Percentiles rank a stretch among this genome's conserved stretches.
phyloP scores from a whole-genome alignment of 1,140 invertebrate genomes.

The Homalodisca vitripennis region DNA sequence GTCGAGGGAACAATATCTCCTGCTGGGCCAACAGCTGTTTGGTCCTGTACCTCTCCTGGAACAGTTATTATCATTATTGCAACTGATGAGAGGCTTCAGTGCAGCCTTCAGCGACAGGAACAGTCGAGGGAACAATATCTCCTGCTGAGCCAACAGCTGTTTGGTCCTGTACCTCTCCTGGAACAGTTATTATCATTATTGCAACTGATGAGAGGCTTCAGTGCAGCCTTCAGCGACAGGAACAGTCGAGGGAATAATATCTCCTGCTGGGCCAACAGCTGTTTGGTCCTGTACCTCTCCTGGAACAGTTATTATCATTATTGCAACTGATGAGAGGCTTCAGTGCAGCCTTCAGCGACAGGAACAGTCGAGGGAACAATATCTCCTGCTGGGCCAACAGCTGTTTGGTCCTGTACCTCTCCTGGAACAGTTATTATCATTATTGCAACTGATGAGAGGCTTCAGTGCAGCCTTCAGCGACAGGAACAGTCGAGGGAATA shows the following conservation, averaged over 20 bases:
- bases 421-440: conserved; percentile 59
- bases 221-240: conserved; percentile 63
- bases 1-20: conserved; percentile 69
- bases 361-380: conserved; percentile 68
- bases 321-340: conserved; percentile 67
- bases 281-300: conserved; percentile 66
- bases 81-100: conserved; percentile 67
- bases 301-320: too few species aligned
- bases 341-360: conserved; percentile 65
- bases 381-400: conserved; percentile 72
- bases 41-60: conserved; percentile 62
- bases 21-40: conserved; percentile 73
- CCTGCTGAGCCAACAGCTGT: conserved; percentile 71
- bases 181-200: too few species aligned
- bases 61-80: too few species aligned
- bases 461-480: conserved; percentile 67
- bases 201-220: conserved; percentile 68
- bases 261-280: conserved; percentile 72
- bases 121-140: conserved; percentile 69
- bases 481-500: conserved; percentile 67
- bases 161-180: conserved; percentile 66
- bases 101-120: conserved; percentile 67
- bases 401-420: conserved; percentile 67
- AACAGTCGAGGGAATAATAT: conserved; percentile 71
- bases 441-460: too few species aligned